These are phyloP conservation scores for Platycercus adscitus DNA, from an alignment of 2,113 vertebrate species.

Conservation along the genomic window DNA sequence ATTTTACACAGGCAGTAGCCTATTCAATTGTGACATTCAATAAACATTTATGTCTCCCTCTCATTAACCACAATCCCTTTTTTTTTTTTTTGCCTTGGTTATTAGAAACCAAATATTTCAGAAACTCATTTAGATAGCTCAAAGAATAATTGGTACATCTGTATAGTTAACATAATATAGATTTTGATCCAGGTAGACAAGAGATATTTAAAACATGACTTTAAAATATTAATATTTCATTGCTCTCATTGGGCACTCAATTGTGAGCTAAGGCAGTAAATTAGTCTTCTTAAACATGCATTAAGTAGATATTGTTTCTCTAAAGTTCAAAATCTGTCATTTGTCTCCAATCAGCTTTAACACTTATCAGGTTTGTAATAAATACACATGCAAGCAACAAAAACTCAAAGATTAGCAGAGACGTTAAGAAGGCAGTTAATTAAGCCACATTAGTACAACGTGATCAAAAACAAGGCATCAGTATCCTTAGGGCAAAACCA, in stretches of 20 bases:
- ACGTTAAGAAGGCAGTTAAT: constrained; percentile 50
- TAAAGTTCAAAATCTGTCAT: constrained; percentile 11
- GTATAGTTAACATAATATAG: not conserved
- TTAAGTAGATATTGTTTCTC: constrained; percentile 28
- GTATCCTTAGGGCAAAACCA: constrained; percentile 50
- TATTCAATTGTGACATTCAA: not conserved
- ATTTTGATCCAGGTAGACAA: not conserved
- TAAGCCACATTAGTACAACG: constrained; percentile 40
- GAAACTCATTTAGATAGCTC: not conserved
- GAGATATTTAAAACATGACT: not conserved
- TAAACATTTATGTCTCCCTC: not conserved
- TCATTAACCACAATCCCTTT: not conserved
- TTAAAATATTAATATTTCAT: constrained; percentile 20
- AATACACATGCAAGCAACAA: not conserved
- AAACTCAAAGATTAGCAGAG: constrained; percentile 2
- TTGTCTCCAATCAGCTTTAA: not conserved
- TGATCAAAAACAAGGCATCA: constrained; percentile 41
- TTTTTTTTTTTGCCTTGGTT: not conserved
- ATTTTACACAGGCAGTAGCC: not conserved
- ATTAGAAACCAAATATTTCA: not conserved
- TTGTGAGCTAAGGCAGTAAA: not conserved
- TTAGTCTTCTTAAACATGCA: not conserved
- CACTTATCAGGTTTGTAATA: not conserved
- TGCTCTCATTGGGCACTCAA: not conserved
- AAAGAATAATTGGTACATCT: not conserved